Evolutionary conservation across 2,113 vertebrate species (phyloP).

Genomic region (Leiothrix lutea): DNA sequence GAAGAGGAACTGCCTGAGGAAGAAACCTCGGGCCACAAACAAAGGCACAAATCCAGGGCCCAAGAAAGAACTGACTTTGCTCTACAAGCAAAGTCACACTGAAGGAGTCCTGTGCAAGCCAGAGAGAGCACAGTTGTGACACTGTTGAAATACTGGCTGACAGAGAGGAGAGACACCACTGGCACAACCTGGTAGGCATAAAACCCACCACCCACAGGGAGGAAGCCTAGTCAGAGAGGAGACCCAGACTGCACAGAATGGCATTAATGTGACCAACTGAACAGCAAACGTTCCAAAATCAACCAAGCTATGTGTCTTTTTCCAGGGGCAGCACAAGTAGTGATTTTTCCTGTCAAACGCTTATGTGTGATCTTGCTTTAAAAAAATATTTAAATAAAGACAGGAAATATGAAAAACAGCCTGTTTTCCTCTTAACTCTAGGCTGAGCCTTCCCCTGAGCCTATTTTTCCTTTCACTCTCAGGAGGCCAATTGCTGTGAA

Average conservation of each 20-base stretch:
- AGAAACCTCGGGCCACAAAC: background rate
- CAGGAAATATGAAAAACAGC: background rate
- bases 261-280: background rate
- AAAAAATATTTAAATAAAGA: background rate
- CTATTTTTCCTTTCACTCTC: background rate
- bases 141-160: background rate
- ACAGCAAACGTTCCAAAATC: background rate
- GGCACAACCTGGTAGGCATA: background rate
- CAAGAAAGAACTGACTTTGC: background rate
- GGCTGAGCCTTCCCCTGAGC: background rate
- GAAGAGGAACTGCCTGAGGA: background rate
- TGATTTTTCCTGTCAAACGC: conserved; percentile 16
- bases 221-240: background rate
- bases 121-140: background rate
- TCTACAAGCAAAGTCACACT: background rate
- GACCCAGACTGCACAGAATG: background rate
- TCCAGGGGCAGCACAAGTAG: background rate
- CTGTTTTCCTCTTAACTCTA: background rate
- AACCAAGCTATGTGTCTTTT: background rate
- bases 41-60: background rate
- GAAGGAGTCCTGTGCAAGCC: background rate
- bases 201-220: background rate
- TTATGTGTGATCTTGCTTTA: background rate
- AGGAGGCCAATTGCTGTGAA: background rate
- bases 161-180: background rate